Evolutionary conservation across 2,888 invertebrate genomes (phyloP), one percentile per base, ranked within the genome.

Genomic region (Drosophila buzzatii): DNA sequence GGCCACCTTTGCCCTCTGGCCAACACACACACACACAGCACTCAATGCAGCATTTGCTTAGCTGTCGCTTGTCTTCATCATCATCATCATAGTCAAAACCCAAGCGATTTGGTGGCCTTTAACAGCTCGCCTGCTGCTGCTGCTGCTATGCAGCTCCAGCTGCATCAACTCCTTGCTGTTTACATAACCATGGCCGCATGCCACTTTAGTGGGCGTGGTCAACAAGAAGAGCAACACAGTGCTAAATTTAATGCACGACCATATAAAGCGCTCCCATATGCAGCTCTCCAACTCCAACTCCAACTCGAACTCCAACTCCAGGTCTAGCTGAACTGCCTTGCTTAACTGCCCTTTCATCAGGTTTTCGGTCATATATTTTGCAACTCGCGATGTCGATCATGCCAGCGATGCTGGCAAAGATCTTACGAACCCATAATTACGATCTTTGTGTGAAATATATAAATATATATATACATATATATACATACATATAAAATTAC

Each of bases 181-280:
- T 86, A 84, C 84, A 84, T 82, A 84, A 82, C 76, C 73, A 63
- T 69, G 80, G 73, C 82, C 70, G 82, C 80, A 68, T 84, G 85
- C 87, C 81, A 83, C 81, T 85, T 82, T 79, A 56, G 81, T 68
- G 76, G 84, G 84, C 84, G 84, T 85, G 64, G 27, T 74, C 52
- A 69, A 56, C 72, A 61, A 62, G 47, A 49, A 58, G 58, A 56
- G 64, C 47, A 59, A 53, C 61, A 42, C 65, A 78, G 82, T 75
- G 82, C 70, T 84, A 86, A 84, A 84, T 82, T 86, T 78, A 84
- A 84, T 85, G 85, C 87, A 84, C 73, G 82, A 76, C 76, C 70
- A 69, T 67, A 76, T 67, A 69, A 72, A 70, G 49, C 70, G 52
- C 70, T 73, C 70, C 70, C 76, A 77, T 70, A 77, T 74, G 74